A percentile compares a stretch with the other conserved stretches of the same genome.
These are phyloP conservation scores for Marronus borbonicus DNA, from an alignment of 2,888 invertebrate species.

Conservation along the genomic window DNA sequence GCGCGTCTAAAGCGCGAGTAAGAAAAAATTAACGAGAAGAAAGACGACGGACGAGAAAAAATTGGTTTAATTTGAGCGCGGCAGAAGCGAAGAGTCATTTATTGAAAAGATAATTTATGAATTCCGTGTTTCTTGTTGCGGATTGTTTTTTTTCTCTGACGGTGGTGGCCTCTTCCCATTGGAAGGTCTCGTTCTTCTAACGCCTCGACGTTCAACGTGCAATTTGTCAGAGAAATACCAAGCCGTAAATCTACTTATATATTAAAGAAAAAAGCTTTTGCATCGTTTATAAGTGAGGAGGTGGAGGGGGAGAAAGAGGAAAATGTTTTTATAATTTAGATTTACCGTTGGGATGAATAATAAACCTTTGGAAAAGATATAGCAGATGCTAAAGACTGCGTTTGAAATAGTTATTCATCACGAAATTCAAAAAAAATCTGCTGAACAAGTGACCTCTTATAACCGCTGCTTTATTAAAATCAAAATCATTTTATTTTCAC, in stretches of 20 bases:
- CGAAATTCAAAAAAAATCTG: too few species aligned
- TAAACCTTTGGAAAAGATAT: too few species aligned
- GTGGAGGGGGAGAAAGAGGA: too few species aligned
- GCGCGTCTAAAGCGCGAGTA: neutral
- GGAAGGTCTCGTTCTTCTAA: neutral
- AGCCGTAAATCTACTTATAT: constrained; percentile 5
- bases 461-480: too few species aligned
- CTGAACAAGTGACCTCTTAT: too few species aligned
- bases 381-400: too few species aligned
- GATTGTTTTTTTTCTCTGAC: constrained; percentile 7
- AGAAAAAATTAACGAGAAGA: constrained; percentile 20
- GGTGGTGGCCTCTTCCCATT: neutral
- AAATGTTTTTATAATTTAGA: too few species aligned
- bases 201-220: constrained; percentile 12
- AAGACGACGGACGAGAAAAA: constrained; percentile 8
- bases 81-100: constrained; percentile 37
- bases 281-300: neutral
- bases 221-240: constrained; percentile 17
- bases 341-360: too few species aligned
- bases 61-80: constrained; percentile 42
- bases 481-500: too few species aligned
- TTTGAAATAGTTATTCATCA: too few species aligned
- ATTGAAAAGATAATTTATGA: constrained; percentile 41
- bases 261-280: neutral
- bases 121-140: constrained; percentile 22